Evolutionary conservation across 2,113 vertebrate species (phyloP).

Genomic region (Galemys pyrenaicus): DNA sequence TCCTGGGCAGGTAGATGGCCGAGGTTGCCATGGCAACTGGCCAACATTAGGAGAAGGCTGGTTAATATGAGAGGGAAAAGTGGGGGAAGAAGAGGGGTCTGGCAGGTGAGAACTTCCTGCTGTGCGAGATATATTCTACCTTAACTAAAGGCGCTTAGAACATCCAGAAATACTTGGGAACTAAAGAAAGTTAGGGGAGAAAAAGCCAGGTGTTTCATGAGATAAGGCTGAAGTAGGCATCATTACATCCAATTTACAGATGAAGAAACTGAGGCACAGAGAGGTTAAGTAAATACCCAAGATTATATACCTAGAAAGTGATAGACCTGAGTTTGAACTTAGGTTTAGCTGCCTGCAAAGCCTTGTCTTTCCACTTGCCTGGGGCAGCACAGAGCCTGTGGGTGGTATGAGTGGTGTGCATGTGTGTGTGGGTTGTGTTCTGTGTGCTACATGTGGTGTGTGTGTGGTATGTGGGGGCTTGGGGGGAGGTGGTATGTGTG

Average conservation of each 20-base stretch:
- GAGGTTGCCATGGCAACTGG: background rate
- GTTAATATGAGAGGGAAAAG: background rate
- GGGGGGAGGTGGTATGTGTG: too few relatives aligned
- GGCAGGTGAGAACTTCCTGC: background rate
- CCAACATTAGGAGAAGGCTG: background rate
- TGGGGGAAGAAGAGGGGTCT: background rate
- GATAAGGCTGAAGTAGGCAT: background rate
- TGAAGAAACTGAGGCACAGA: conserved; percentile 9
- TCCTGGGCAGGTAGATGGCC: background rate
- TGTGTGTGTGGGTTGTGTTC: background rate
- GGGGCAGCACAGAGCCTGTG: background rate
- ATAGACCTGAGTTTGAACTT: background rate
- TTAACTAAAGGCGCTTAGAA: background rate
- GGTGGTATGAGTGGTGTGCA: background rate
- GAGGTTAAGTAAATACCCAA: background rate
- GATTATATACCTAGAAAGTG: background rate
- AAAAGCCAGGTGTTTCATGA: background rate
- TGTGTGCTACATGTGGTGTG: background rate
- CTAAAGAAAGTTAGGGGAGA: background rate
- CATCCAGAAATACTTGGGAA: background rate
- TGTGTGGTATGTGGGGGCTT: fast-evolving
- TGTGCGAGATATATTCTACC: background rate
- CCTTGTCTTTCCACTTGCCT: background rate
- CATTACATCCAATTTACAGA: background rate
- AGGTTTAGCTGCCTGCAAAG: background rate